These are phyloP conservation scores for Casuarius casuarius DNA, from an alignment of 2,113 vertebrate species.

Conservation along the genomic window DNA sequence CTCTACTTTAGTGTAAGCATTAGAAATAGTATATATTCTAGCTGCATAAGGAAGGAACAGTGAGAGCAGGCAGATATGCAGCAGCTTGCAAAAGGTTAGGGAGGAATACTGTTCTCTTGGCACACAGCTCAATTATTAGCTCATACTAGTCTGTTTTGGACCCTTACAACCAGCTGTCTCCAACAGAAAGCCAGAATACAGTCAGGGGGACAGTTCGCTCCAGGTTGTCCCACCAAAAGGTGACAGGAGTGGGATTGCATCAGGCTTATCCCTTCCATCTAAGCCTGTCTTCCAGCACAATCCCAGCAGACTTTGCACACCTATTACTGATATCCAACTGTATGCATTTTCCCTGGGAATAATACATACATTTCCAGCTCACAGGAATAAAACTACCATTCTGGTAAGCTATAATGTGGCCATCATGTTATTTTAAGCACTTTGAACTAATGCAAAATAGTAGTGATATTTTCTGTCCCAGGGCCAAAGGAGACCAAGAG, in stretches of 20 bases:
- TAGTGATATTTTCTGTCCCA: neutral
- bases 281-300: neutral
- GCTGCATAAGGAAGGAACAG: neutral
- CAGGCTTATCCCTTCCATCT: neutral
- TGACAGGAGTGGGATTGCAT: neutral
- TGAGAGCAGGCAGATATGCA: neutral
- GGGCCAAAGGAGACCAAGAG: neutral
- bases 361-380: neutral
- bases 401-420: neutral
- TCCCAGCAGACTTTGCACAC: neutral
- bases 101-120: neutral
- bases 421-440: neutral
- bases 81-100: neutral
- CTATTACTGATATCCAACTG: neutral
- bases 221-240: neutral
- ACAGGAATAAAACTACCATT: neutral
- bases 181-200: neutral
- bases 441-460: neutral
- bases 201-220: neutral
- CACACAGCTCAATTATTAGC: neutral
- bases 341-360: neutral
- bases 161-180: neutral
- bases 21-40: neutral
- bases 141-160: neutral
- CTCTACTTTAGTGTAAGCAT: neutral